Percentiles rank a stretch among this genome's conserved stretches.
phyloP scores from a whole-genome alignment of 2,113 vertebrate genomes.

The Brachypteracias leptosomus region DNA sequence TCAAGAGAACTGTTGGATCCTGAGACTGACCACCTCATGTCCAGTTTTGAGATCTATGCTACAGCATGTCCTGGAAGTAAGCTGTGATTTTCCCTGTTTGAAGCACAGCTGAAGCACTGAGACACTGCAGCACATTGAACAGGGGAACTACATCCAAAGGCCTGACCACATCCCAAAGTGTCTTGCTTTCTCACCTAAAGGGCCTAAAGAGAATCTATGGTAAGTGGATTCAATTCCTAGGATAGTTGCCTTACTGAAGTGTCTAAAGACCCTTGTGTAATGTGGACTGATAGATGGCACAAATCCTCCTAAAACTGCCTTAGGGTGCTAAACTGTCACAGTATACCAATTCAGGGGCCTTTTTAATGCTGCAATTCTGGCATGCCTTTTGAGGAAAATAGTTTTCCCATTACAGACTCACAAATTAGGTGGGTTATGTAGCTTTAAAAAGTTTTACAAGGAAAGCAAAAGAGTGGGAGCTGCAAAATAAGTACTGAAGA shows the following conservation, averaged over 20 bases:
- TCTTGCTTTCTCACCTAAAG: background rate
- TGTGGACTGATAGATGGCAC: background rate
- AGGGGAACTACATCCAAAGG: background rate
- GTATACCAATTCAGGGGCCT: background rate
- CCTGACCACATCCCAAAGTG: background rate
- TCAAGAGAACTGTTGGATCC: background rate
- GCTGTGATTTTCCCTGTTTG: background rate
- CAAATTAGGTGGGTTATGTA: background rate
- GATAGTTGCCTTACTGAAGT: background rate
- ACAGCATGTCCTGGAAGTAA: background rate
- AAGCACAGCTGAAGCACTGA: background rate
- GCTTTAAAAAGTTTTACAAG: background rate
- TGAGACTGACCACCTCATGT: background rate
- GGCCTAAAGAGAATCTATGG: background rate
- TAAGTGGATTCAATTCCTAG: background rate
- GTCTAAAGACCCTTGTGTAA: background rate
- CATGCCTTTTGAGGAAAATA: background rate
- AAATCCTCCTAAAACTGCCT: background rate
- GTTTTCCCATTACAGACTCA: background rate
- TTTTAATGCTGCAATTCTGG: background rate
- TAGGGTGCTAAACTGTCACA: background rate
- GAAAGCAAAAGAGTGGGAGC: conserved; percentile 8
- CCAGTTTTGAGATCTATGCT: background rate
- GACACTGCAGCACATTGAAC: fast-evolving
- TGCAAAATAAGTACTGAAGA: background rate